These are phyloP conservation scores for Alosa alosa DNA, from an alignment of 2,113 vertebrate genomes.

Conservation along the genomic window DNA sequence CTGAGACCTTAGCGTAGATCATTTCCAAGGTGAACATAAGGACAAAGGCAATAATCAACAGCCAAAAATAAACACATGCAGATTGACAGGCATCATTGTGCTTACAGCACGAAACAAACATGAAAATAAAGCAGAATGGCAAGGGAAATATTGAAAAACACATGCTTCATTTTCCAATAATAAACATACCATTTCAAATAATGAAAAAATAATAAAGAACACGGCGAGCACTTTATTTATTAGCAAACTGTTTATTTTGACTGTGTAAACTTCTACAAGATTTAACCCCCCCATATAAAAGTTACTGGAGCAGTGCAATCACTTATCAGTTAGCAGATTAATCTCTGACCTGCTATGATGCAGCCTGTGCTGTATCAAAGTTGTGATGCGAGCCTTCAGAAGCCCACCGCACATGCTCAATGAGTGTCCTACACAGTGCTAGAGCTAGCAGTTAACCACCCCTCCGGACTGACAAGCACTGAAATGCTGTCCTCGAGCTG, in stretches of 20 bases:
- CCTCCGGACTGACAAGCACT: conserved; percentile 29
- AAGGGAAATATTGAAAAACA: conserved; percentile 30
- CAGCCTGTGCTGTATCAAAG: neutral
- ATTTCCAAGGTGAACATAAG: conserved; percentile 27
- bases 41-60: neutral
- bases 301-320: conserved; percentile 27
- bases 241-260: conserved; percentile 71
- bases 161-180: neutral
- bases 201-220: conserved; percentile 50
- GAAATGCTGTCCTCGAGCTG: neutral
- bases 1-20: conserved; percentile 32
- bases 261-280: conserved; percentile 78
- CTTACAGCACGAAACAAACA: conserved; percentile 41
- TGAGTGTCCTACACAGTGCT: neutral
- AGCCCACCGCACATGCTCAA: neutral
- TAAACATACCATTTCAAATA: neutral
- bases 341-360: neutral
- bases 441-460: neutral
- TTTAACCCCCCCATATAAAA: conserved; percentile 28
- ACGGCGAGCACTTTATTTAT: conserved; percentile 61
- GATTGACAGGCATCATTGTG: conserved; percentile 47
- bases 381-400: neutral
- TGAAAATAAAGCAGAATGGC: conserved; percentile 18
- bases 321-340: conserved; percentile 46
- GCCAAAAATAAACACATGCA: conserved; percentile 28